Evolutionary conservation across 2,888 invertebrate genomes (phyloP), one percentile per base, ranked within the genome.

Genomic region (Galeopsomyia nigrocyanea): DNA sequence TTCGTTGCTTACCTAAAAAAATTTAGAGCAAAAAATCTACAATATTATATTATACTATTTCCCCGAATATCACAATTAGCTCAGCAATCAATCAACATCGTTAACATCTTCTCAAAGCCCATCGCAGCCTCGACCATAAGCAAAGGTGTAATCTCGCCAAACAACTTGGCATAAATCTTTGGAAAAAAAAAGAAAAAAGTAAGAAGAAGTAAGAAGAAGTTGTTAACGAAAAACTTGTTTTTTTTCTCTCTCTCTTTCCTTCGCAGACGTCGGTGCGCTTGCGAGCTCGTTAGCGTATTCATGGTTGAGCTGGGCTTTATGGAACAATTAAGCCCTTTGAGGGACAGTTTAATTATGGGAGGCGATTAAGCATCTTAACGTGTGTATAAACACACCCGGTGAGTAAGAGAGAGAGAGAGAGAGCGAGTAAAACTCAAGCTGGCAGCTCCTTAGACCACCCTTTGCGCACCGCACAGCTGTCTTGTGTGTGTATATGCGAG

Each of bases 281-380:
- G 66, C 77, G 78, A 80, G 81, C 83, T 83, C 82, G 83, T 86
- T 85, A 85, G 82, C 83, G 83, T 86, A 86, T 86, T 86, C 86
- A 86, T 85, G 85, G 82, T 82, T 39, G 39, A 39, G 39, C 39
- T 39, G 39, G 39, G 39, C 39, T 73, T 85, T 82, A 83, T 82
- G 82, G 83, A 83, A 84, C 84, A 84, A 86, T 86, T 85, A 86
- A 86, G 39, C 84, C 84, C 85, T 86, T 86, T 86, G 86, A 86
- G 83, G 84, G 86, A 86, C 86, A 86, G 86, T 85, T 85, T 85
- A 85, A 86, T 86, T 85, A 86, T 82, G 83, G 84, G 19, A 84
- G 83, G 83, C 85, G 85, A 86, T 86, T 86, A 86, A 86, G 84
- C 84, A 84, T 85, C 84, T 84, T 84, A 85, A 84, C 85, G 82